Evolutionary conservation across 2,888 invertebrate species (phyloP), one percentile per base, ranked within the genome.

Genomic region (Odontothrips loti): DNA sequence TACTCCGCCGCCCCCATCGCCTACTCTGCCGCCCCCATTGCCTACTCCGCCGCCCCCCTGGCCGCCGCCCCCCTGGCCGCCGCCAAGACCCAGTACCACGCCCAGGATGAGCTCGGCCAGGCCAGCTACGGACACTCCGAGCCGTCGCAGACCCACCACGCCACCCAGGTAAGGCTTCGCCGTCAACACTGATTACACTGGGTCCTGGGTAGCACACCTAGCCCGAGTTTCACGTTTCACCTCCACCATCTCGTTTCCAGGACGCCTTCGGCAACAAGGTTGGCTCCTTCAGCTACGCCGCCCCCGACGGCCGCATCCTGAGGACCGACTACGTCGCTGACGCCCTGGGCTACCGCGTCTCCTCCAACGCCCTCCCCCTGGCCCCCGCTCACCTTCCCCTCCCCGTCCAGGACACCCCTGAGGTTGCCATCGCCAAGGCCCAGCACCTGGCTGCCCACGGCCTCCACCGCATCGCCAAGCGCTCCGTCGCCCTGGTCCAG

Each of bases 251-350:
- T 27, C 80, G 58, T 79, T 82, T 82, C 11, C 84, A 86, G 85
- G 87, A 87, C 83, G 87, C 86, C 79, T 84, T 85, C 81, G 88
- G 88, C 79, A 88, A 88, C 86, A 88, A 88, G 84, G 85, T 86
- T 58, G 88, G 88, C 34, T 85, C 86, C 83, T 88, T 87, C 86
- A 87, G 88, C 84, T 89, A 88, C 86, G 86, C 88, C 81, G 86
- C 88, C 84, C 88, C 89, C 81, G 86, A 88, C 82, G 89, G 89
- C 68, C 86, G 87, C 83, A 84, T 87, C n/a, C 85, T 87, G 83
- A 84, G 85, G 82, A 87, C 88, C 84, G 86, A 87, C 85, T 89
- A 89, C 86, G 86, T 87, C 82, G 89, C 89, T 82, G 89, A 87
- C 84, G 86, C 85, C 82, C 85, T 85, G 81, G 88, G 87, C 68